Evolutionary conservation across 2,113 vertebrate species (phyloP), one percentile per base, ranked within the genome.

Genomic region (Colinus virginianus): DNA sequence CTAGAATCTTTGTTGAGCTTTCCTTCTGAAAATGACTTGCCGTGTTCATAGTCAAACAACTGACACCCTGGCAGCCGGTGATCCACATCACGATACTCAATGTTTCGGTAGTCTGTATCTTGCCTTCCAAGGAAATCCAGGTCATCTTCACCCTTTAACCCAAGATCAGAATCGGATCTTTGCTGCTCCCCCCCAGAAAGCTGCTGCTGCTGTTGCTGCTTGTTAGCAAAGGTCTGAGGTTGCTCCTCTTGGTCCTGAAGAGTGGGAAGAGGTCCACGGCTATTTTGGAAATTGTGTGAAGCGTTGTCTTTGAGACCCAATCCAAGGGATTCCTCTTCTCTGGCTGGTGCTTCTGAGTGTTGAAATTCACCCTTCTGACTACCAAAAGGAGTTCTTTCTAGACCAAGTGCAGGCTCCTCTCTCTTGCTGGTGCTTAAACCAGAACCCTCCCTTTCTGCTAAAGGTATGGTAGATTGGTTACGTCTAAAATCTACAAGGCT

Each of bases 1-100:
- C 96, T 97, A 92, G 96, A 93, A 90, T 97, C 98, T 97, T 98
- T 92, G 97, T 59, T 74, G 97, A 96, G 96, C 97, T 98, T 96
- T 98, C 98, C 96, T 97, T 97, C 95, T 77, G 96, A 82, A 93
- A 98, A 97, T 97, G 98, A 87, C 87, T 98, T 98, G 87, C 97
- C 98, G 28, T 97, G 98, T 70, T 98, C 98, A 96, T 98, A 99
- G 26, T 98, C 98, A 94, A 98, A 99, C 70, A 97, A 94, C 45
- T 98, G 98, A 67, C 94, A 97, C 8, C 98, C 98, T 3, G 97
- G 98, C 61, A 99, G 98, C 56, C 99, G 98, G 91, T 99, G 98
- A 97, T 99, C 99, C 77, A 99, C 99, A 91, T 99, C 99, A 18
- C 99, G 98, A 91, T 99, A 99, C 87, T 99, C 99, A 91, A 99